Evolutionary conservation across 2,888 invertebrate genomes (phyloP).

Genomic region (Catocala fraxini): DNA sequence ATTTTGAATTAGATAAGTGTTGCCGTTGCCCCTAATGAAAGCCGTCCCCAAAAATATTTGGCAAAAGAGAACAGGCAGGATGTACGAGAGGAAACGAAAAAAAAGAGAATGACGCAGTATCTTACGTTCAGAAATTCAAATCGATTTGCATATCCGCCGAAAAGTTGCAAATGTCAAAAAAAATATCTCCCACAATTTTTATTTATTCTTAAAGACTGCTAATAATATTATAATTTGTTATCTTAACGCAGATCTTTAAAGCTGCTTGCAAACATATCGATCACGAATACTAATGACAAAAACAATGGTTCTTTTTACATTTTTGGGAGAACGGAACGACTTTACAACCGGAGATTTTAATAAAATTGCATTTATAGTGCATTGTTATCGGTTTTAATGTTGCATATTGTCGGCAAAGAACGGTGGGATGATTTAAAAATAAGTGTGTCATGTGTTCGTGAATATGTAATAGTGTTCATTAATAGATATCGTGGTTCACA

Average conservation of each 20-base stretch:
- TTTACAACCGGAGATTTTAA: slow-evolving; percentile 58
- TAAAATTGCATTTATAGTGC: slow-evolving; percentile 56
- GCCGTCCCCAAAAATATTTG: not conserved
- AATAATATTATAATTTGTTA: slow-evolving; percentile 28
- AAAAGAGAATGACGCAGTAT: slow-evolving; percentile 9
- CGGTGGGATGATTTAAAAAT: no score
- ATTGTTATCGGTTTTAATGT: slow-evolving; percentile 57
- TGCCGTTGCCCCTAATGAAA: not conserved
- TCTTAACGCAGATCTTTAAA: slow-evolving; percentile 59
- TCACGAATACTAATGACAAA: slow-evolving; percentile 67
- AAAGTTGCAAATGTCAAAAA: slow-evolving; percentile 28
- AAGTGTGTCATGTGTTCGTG: no score
- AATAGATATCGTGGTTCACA: no score
- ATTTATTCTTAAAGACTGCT: slow-evolving; percentile 13
- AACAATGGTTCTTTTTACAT: slow-evolving; percentile 63
- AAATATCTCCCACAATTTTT: slow-evolving; percentile 19
- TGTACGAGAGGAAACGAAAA: slow-evolving; percentile 33
- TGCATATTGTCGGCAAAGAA: slow-evolving; percentile 23
- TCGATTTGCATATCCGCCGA: slow-evolving; percentile 60
- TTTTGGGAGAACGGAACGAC: slow-evolving; percentile 60
- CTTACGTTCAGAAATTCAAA: slow-evolving; percentile 21
- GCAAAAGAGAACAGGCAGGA: slow-evolving; percentile 6
- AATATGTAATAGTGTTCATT: no score
- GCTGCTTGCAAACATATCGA: slow-evolving; percentile 53
- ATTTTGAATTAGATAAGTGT: no score